Evolutionary conservation across 2,888 invertebrate species (phyloP).

Genomic region (Chrysomela aeneicollis): DNA sequence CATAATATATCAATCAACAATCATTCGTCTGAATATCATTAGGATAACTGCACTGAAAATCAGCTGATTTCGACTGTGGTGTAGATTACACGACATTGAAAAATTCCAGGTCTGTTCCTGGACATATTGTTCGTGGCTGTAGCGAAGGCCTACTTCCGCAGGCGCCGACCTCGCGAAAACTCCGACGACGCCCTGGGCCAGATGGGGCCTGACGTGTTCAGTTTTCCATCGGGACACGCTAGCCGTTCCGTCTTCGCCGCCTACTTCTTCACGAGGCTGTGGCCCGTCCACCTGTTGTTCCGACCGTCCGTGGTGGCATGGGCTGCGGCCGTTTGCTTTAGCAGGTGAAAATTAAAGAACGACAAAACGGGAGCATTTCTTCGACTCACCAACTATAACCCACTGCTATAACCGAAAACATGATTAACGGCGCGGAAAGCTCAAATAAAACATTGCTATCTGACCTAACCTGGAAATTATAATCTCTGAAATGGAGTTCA

Average conservation of each 20-base stretch:
- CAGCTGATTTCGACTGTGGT: too few relatives aligned
- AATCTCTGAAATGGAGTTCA: too few relatives aligned
- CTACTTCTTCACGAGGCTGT: slow-evolving; percentile 73
- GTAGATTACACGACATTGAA: neutral
- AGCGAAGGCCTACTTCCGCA: slow-evolving; percentile 78
- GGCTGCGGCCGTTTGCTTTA: slow-evolving; percentile 77
- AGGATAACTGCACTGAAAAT: too few relatives aligned
- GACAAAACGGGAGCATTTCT: too few relatives aligned
- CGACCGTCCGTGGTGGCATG: slow-evolving; percentile 75
- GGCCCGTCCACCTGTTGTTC: slow-evolving; percentile 68
- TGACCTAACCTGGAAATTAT: too few relatives aligned
- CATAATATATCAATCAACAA: too few relatives aligned
- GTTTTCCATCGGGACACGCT: slow-evolving; percentile 95
- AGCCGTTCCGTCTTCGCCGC: slow-evolving; percentile 82
- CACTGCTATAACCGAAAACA: too few relatives aligned
- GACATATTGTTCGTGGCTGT: slow-evolving; percentile 82
- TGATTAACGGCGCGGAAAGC: too few relatives aligned
- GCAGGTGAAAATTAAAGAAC: slow-evolving; percentile 70
- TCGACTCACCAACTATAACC: too few relatives aligned
- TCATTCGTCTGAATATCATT: too few relatives aligned
- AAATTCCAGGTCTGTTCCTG: slow-evolving; percentile 75
- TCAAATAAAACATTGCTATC: too few relatives aligned
- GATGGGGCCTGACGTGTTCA: slow-evolving; percentile 87
- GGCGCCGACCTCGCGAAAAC: slow-evolving; percentile 75
- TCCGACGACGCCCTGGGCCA: slow-evolving; percentile 71